Base-by-base conservation (phyloP, 1,140 invertebrate species). In the Leptoteleia sp. region DNA sequence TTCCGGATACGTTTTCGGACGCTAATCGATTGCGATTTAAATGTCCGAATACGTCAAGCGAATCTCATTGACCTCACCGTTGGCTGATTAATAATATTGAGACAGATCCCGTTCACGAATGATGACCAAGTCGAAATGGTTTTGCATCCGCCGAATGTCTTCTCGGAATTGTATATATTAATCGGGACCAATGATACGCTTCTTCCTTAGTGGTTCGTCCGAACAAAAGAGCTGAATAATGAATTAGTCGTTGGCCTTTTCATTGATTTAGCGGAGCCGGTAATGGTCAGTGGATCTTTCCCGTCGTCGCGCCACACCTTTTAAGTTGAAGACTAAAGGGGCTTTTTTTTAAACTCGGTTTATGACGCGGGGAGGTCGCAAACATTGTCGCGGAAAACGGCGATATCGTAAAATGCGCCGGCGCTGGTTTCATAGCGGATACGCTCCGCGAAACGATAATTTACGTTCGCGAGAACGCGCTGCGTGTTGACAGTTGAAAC, bases 401-500 rank as follows among this genome's bases (percentile, higher is more conserved):
- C 37, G 75, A 64, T 61, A 71, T 81, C 83, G 85, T 85, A 83
- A 84, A 84, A 76, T 81, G 48, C 79, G 3, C 22, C 25, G 64
- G 81, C 83, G 80, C 82, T 79, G 81, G 80, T 83, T 84, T 82
- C 83, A 82, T 79, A 40, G 19, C 35, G 40, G 33, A 55, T 61
- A 62, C 33, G 62, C 42, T 62, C 64, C 65, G 40, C 57, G 19
- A 75, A 70, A 64, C 62, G 68, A 82, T 87, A 88, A 88, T 88
- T 88, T 86, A 87, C 83, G 83, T 87, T 79, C 82, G 77, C 72
- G 73, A 79, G 76, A 73, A 78, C 79, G 80, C 81, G 80, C 81
- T 79, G 82, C 81, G 82, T 83, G 83, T 85, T 88, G 85, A 88
- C 88, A 88, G 83, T 87, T 86, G 83, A 86, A 89, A 88, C 84